Base-by-base conservation (phyloP, 2,888 invertebrate genomes). In the Cephus rjabovi region DNA sequence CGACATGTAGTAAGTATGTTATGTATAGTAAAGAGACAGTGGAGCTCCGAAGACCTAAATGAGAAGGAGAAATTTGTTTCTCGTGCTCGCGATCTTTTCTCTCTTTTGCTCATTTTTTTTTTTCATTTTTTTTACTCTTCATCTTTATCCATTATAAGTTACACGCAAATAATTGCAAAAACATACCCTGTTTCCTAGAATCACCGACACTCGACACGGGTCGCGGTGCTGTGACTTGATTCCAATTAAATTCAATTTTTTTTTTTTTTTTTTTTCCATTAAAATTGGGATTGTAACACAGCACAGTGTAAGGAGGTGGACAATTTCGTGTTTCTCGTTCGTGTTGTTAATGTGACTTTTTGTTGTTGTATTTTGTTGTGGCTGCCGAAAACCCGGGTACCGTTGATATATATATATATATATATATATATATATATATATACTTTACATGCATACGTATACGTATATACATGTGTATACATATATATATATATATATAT, bases 151-250 rank as follows among this genome's bases (percentile, higher is more conserved):
- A 86, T 89, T 88, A 89, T 86, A 88, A 86, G 85, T 94, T 94
- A 95, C 94, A 95, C 94, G 94, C 94, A 95, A 95, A 95, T 95
- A 96, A 96, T 96, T 96, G 96, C 96, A 96, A 96, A 93, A 96
- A 96, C 96, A 95, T 96, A 96, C 96, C 96, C 96, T 96, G 96
- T 96, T 96, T 96, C 96, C 96, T 96, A 96, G 94, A 95, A 95
- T 95, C 95, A 95, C 95, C 86, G 87, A 87, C 86, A 83, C 82
- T 83, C 83, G 82, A 78, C 81, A 80, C 83, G 80, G 80, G 80
- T 80, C 78, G 79, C 81, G 82, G 83, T 86, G 86, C 83, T 83
- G 87, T 86, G 87, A 85, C 85, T 86, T 87, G 88, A 89, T 83
- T 80, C 87, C 87, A 87, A 88, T 88, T 87, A 82, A 86, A 86